Evolutionary conservation across 1,140 invertebrate genomes (phyloP), one percentile per base, ranked within the genome.

Genomic region (Papilio polytes): DNA sequence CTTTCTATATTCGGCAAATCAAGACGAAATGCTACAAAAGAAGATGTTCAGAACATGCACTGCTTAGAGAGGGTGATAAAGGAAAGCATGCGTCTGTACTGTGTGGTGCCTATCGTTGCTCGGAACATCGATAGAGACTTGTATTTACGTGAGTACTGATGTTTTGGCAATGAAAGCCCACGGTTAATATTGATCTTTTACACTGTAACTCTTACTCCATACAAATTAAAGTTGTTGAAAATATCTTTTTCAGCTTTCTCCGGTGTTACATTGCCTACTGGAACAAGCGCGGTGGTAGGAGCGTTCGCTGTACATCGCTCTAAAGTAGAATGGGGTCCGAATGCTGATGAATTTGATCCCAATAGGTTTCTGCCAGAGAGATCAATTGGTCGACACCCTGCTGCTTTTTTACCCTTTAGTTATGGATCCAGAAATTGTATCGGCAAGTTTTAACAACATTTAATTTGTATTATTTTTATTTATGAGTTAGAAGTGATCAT

Each of bases 361-460:
- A 96, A 97, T 77, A 90, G 97, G 82, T 97, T 97, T 87, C 88
- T 96, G 10, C 96, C 96, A 6, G 95, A 96, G 85, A 91, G 95
- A 74, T 89, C 89, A 3, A 74, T 86, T 0, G 88, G 95, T 51
- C 89, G 95, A 81, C 92, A 96, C 81, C 95, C 95, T 0, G 95
- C 92, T 78, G 91, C 95, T 0, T 97, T 96, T 85, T 82, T 97
- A 26, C 96, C 96, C 4, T 97, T 97, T 86, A 96, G 96, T 74
- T 96, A 95, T 36, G 96, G 96, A 20, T 90, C 95, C 7, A 92
- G 96, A 85, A 97, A 97, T 88, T 97, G 96, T 84, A 96, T 97
- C 76, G 96, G 92, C 94, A 86, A 79, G 82, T 81, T 80, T 13
- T 18, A 74, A 74, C 31, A 31, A 26, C 26, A 20, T 46, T 74